Evolutionary conservation across 2,797 vertebrate genomes (phyloP).

Genomic region (Vultur gryphus): DNA sequence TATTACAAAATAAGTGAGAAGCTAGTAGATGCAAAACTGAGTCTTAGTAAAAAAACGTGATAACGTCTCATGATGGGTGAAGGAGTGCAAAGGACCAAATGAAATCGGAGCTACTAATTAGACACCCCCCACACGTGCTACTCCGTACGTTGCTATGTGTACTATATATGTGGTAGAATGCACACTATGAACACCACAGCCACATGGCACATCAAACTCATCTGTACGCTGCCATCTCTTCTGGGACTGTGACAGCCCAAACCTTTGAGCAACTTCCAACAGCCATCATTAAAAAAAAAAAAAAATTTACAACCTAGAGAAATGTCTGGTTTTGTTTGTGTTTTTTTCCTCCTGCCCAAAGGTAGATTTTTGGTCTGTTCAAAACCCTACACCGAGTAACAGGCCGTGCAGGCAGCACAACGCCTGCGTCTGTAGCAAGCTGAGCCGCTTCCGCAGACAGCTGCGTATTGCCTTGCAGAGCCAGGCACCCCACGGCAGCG

Average conservation of each 20-base stretch:
- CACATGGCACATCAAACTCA: not conserved
- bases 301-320: not conserved
- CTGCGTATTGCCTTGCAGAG: fast-evolving
- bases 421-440: fast-evolving
- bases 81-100: constrained; percentile 53
- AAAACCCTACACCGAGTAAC: fast-evolving
- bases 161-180: not conserved
- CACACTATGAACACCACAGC: not conserved
- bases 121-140: not conserved
- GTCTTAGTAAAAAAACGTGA: not conserved
- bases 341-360: not conserved
- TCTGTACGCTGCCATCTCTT: constrained; percentile 31
- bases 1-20: constrained; percentile 23
- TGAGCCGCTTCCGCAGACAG: not conserved
- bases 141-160: not conserved
- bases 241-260: constrained; percentile 22
- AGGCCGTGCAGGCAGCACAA: not conserved
- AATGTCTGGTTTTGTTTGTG: not conserved
- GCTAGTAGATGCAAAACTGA: not conserved
- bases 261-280: constrained; percentile 48
- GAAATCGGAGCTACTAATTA: not conserved
- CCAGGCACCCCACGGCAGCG: fast-evolving
- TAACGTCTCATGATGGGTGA: constrained; percentile 26
- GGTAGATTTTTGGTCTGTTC: not conserved
- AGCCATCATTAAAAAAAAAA: constrained; percentile 34